A percentile compares a stretch with the other conserved stretches of the same genome.
Conservation (phyloP, 2,888 invertebrate species). For the Eristalis tenax region DNA sequence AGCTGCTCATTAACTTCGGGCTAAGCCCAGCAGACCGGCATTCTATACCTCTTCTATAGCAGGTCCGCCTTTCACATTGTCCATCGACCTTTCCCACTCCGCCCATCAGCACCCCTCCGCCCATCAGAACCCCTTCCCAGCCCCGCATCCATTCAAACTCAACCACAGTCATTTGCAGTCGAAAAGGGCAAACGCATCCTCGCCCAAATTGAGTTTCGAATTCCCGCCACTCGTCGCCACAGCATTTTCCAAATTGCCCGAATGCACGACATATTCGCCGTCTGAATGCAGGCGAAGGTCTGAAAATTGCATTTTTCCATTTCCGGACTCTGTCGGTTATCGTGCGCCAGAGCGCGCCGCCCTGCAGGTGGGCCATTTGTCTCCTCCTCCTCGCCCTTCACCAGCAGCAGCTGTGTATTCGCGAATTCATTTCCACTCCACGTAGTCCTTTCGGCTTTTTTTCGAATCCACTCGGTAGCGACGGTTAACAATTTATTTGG, state of each 20-base stretch:
- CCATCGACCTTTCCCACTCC: neutral
- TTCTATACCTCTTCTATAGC: neutral
- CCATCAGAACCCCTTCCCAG: neutral
- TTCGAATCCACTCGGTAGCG: neutral
- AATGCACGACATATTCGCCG: constrained; percentile 42
- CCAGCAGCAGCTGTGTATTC: too few relatives aligned
- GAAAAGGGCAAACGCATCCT: neutral
- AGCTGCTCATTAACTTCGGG: too few relatives aligned
- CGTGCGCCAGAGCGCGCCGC: constrained; percentile 13
- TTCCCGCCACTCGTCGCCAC: constrained; percentile 10
- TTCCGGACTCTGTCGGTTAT: constrained; percentile 46
- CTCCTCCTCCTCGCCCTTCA: neutral
- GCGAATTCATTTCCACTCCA: too few relatives aligned
- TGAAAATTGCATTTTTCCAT: constrained; percentile 68
- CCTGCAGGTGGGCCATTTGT: constrained; percentile 14
- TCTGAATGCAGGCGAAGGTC: constrained; percentile 18
- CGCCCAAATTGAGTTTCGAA: neutral
- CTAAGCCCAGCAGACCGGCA: too few relatives aligned
- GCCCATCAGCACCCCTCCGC: too few relatives aligned
- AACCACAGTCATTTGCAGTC: neutral
- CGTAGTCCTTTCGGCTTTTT: neutral
- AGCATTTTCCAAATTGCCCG: constrained; percentile 42
- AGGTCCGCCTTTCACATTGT: neutral
- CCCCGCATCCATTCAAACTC: neutral
- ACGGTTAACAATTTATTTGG: constrained; percentile 59